Evolutionary conservation across 2,113 vertebrate species (phyloP).

Genomic region (Corapipo altera): DNA sequence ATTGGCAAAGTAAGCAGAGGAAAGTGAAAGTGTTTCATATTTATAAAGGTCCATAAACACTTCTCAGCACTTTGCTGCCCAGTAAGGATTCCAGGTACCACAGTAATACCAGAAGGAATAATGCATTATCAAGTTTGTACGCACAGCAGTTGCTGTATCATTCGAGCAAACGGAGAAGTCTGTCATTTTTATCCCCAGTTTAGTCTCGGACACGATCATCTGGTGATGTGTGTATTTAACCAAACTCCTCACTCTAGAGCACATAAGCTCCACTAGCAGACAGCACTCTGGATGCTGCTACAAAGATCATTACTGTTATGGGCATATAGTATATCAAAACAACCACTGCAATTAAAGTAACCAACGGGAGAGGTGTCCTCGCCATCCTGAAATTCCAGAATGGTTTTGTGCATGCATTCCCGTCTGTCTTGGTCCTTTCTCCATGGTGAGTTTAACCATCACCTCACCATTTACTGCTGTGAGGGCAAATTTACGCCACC

Average conservation of each 20-base stretch:
- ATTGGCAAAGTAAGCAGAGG: neutral
- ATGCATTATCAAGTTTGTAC: neutral
- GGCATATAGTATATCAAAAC: slow-evolving; percentile 25
- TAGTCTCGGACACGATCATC: neutral
- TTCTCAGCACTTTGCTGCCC: neutral
- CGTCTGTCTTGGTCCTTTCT: neutral
- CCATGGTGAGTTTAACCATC: neutral
- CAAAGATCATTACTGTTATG: neutral
- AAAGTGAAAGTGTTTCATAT: neutral
- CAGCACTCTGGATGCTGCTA: neutral
- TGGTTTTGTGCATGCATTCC: neutral
- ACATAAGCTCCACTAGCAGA: neutral
- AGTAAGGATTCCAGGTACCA: neutral
- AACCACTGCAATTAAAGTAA: slow-evolving; percentile 38
- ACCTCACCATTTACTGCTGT: neutral
- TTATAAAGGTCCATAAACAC: neutral
- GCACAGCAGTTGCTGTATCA: neutral
- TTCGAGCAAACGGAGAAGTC: neutral
- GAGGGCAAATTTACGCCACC: slow-evolving; percentile 18
- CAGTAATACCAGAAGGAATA: neutral
- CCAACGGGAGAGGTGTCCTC: slow-evolving; percentile 10
- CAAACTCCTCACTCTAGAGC: neutral
- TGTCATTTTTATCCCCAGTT: neutral
- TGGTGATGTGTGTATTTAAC: neutral
- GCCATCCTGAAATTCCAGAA: neutral